A percentile compares a stretch with the other conserved stretches of the same genome.
Conservation (phyloP, 2,888 invertebrate species). For the Cremastobaeus sp. region DNA sequence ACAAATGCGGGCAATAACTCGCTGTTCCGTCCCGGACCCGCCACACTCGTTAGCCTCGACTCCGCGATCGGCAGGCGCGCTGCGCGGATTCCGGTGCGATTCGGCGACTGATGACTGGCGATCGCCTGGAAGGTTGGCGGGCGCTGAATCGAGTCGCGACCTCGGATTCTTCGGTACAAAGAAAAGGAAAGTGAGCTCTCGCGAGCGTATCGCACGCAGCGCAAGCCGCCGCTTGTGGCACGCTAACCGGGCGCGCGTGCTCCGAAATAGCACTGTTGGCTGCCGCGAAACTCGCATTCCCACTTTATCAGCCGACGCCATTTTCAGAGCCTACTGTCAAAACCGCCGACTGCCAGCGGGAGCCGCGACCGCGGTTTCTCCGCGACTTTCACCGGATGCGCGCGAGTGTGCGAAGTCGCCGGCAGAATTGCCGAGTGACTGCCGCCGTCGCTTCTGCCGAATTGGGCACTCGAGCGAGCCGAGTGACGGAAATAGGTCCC, state of each 20-base stretch:
- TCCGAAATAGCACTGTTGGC: slow-evolving; percentile 39
- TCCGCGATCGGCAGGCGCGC: no score
- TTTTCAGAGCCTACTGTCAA: slow-evolving; percentile 25
- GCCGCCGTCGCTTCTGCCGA: no score
- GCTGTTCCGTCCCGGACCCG: no score
- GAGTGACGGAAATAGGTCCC: no score
- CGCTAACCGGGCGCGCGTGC: slow-evolving; percentile 31
- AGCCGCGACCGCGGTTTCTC: background rate
- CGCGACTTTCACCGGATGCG: no score
- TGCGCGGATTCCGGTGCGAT: no score
- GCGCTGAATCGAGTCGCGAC: no score
- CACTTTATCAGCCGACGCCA: slow-evolving; percentile 24
- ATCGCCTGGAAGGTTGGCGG: no score
- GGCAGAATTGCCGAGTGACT: background rate
- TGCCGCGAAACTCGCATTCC: slow-evolving; percentile 30
- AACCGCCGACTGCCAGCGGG: background rate
- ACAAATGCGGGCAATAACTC: no score
- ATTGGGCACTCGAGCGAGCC: no score
- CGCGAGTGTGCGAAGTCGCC: background rate
- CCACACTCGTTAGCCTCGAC: no score
- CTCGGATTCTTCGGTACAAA: background rate
- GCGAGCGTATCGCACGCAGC: background rate
- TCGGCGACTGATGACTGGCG: no score
- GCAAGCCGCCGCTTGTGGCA: slow-evolving; percentile 34
- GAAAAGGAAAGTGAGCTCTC: slow-evolving; percentile 26